Percentiles rank a stretch among this genome's conserved stretches.
Evolutionary conservation across 2,888 invertebrate genomes (phyloP).

Genomic region (Amiota minor): DNA sequence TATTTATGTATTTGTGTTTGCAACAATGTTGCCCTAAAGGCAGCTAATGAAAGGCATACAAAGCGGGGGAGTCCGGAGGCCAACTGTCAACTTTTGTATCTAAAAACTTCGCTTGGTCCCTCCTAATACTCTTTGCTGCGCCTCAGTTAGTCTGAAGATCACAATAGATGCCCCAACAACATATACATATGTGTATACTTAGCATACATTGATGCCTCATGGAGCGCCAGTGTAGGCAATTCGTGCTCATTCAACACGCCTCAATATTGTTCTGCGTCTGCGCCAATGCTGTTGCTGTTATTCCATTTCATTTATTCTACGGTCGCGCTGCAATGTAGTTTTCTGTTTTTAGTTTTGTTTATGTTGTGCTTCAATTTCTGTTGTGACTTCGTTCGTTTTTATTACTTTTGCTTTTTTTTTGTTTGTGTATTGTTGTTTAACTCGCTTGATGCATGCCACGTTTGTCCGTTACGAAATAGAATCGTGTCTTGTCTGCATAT

Average conservation of each 20-base stretch:
- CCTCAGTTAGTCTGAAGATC: too few species aligned
- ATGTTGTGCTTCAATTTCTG: conserved; percentile 2
- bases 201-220: too few species aligned
- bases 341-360: conserved; percentile 3
- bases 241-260: too few species aligned
- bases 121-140: too few species aligned
- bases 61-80: too few species aligned
- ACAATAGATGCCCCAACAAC: too few species aligned
- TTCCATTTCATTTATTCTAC: background rate
- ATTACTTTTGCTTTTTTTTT: conserved; percentile 15
- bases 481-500: conserved; percentile 8
- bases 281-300: conserved; percentile 2
- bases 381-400: conserved; percentile 1
- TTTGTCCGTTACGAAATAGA: conserved; percentile 59
- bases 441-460: conserved; percentile 9
- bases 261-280: conserved; percentile 7
- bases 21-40: conserved; percentile 51
- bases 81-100: too few species aligned
- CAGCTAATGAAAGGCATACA: too few species aligned
- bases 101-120: too few species aligned
- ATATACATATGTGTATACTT: too few species aligned
- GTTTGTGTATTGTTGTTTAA: background rate
- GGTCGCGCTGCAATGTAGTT: conserved; percentile 15
- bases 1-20: conserved; percentile 63
- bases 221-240: too few species aligned